Base-by-base conservation (phyloP, 2,888 invertebrate species). In the Dryadula phaetusa region DNA sequence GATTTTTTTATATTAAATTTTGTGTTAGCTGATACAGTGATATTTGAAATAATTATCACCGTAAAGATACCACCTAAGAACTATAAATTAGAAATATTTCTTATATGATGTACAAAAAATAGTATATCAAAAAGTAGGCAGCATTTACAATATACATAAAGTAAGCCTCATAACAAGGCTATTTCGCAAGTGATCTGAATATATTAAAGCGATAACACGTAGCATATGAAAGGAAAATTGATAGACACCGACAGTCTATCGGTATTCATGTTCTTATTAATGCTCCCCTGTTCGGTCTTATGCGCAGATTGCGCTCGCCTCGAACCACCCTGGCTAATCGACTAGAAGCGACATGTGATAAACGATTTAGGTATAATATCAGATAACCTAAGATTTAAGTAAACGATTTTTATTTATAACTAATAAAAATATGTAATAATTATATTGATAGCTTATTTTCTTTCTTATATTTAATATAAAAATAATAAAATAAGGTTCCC, bases 181-280 rank as follows among this genome's bases (percentile, higher is more conserved):
- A 64, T 25, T 52, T 62, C 62, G 34, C 18, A 60, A 60, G 52
- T 28, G 64, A 67, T 60, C 37, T 37, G 58, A 70, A 70, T 66
- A 56, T 53, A 68, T 61, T 54, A 61, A 20, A 42, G 52, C 56
- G 58, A 66, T 64, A 68, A 54, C 54, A 58, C 49, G 61, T 66
- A 61, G 60, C 65, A 66, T 67, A 69, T 66, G 62, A 63, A 68
- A 70, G 49, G 60, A 69, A 66, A 70, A 70, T 73, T 69, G 66
- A 72, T 70, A 66, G 49, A 67, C 64, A 69, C 53, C 64, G 66
- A 65, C 71, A 67, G 61, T 67, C 65, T 71, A 70, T 65, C 66
- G 42, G 52, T 71, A 87, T 90, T 90, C 90, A 90, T 87, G 85
- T 87, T 83, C 81, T 84, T 88, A 87, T 88, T 88, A 89, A 90